Base-by-base conservation (phyloP, 92 coral and sea anemone species). In the Meandrina meandrites region DNA sequence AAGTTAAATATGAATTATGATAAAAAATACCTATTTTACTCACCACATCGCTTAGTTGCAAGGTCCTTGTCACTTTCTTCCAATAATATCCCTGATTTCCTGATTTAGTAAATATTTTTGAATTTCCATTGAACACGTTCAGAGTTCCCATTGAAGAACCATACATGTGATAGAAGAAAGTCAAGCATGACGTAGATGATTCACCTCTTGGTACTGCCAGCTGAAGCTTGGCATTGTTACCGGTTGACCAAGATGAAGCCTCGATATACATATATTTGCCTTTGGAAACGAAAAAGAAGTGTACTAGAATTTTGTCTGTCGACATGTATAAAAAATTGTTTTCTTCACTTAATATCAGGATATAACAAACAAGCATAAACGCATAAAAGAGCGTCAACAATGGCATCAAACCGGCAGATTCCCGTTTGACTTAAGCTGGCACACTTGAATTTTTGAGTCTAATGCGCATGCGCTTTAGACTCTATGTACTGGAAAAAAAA, bases 81-180 rank as follows among this genome's bases (percentile, higher is more conserved):
- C 85, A 81, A 6, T 81, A 81, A 35, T 7, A 42, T 2, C 85
- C 85, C 42, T 81, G 85, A 42, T 68, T 47, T 81, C 76, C 76
- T 42, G 85, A 81, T 53, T 81, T 81, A 22, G 85, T 67, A 36
- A 81, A 81, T 42, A 81, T 45, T 67, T 67, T 81, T 4, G n/a
- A 22, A 47, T 81, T 81, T 68, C 85, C 77, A 81, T 21, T 81
- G 42, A 40, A 81, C 8, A 81, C 85, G 28, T 81, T 67, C 10
- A 81, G 64, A 12, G 85, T 81, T 48, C 76, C 85, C 76, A 81
- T 81, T 9, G 42, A 8, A 6, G 42, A 24, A 16, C 85, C 85
- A 27, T 81, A 81, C 85, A 81, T 81, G 85, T 81, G 60, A 68
- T 81, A 81, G 76, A 67, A 81, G 85, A 81, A 81, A 0, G 30